Evolutionary conservation across 2,888 invertebrate species (phyloP), one percentile per base, ranked within the genome.

Genomic region (Trachelus iudaicus): DNA sequence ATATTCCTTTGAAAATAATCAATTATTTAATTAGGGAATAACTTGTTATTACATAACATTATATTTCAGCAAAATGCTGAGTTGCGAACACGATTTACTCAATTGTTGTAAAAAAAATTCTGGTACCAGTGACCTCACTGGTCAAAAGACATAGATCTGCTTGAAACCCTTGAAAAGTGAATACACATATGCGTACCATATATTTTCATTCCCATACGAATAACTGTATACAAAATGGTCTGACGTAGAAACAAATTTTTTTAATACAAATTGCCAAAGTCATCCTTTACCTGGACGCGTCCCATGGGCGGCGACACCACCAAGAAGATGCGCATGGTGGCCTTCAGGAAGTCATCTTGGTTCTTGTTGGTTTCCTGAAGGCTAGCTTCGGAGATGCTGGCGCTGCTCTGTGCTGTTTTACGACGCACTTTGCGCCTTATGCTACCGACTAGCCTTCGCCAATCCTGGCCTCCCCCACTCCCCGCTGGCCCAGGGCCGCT

Each of bases 281-380:
- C 40, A 23, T 56, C 40, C 23, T 81, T 89, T 93, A 93, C 94
- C 93, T 94, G 93, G 75, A 94, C 92, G 84, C 93, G 92, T 83
- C 93, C 93, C 87, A 93, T 93, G 75, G 95, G 95, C 76, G 95
- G 95, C 79, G 95, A 95, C 23, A 95, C 95, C 80, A 95, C 95
- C 85, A 95, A 92, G 89, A 95, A 95, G 87, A 95, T 95, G 91
- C 95, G 93, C 95, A 95, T 95, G 81, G 95, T 95, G 77, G 95
- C 95, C 85, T 94, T 94, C 81, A 95, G 92, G 88, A 95, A 95
- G 89, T 95, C 95, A 89, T 95, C 95, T 78, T 94, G 93, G 86
- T 94, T 94, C 81, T 87, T 88, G 69, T 83, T 83, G 35, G 69
- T 35, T 35, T 82, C 84, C 37, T 85, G 85, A 34, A 79, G 87